A percentile compares a stretch with the other conserved stretches of the same genome.
Evolutionary conservation across 2,113 vertebrate genomes (phyloP).

Genomic region (Ranitomeya variabilis): DNA sequence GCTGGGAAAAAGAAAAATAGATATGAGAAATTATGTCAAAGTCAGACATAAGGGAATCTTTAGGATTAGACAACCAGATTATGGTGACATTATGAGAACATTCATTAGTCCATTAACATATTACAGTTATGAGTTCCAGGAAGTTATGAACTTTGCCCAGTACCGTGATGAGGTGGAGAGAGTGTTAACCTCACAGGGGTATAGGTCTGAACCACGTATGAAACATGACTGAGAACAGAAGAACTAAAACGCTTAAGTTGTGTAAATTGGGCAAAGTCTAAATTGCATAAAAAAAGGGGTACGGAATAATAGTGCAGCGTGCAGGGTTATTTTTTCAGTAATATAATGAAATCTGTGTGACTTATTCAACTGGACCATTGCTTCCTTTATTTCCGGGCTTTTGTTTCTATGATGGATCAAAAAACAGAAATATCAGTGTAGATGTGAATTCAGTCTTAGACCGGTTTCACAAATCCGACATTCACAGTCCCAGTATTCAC

Average conservation of each 20-base stretch:
- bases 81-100: not conserved
- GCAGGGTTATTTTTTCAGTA: too few relatives aligned
- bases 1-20: too few relatives aligned
- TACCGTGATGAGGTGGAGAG: conserved; percentile 23
- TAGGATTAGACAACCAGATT: not conserved
- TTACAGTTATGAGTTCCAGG: not conserved
- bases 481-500: too few relatives aligned
- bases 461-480: too few relatives aligned
- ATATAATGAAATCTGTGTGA: too few relatives aligned
- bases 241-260: not conserved
- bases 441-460: too few relatives aligned
- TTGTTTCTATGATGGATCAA: too few relatives aligned
- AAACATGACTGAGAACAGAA: not conserved
- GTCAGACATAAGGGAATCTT: not conserved
- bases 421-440: too few relatives aligned
- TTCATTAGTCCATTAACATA: not conserved
- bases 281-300: not conserved
- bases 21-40: not conserved
- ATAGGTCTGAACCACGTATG: conserved; percentile 11
- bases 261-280: conserved; percentile 24
- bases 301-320: too few relatives aligned
- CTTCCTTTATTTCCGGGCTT: too few relatives aligned
- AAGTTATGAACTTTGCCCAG: conserved; percentile 23
- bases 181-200: conserved; percentile 7
- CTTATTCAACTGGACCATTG: too few relatives aligned